Evolutionary conservation across 30 jellyfish, hydroid and myxozoan species (phyloP), one percentile per base, ranked within the genome.

Genomic region (Pseudorhiza aurosa): DNA sequence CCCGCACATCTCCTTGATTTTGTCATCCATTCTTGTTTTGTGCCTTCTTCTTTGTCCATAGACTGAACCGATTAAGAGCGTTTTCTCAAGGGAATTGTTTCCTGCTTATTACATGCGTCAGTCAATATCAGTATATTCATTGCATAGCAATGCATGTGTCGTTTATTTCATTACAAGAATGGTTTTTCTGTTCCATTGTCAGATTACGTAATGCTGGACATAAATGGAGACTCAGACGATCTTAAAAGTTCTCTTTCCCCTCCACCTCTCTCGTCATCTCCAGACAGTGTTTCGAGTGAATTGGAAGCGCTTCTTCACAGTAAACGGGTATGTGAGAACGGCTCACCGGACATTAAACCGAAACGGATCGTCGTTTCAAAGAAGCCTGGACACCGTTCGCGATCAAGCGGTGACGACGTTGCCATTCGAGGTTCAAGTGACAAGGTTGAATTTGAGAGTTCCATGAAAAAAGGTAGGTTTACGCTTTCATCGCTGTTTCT

Each of bases 171-270:
- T n/a, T n/a, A n/a, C n/a, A n/a, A n/a, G n/a, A n/a, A n/a, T n/a
- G n/a, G 25, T 67, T 70, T 53, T 8, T 18, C 0, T 47, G 32
- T 15, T 73, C 28, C 15, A 30, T 37, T 45, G 33, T 1, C 42
- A 83, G 95, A 70, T 46, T 83, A 83, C 57, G 67, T 83, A 4
- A 83, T 83, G 95, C 95, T 83, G 17, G 95, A 83, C 44, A 4
- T 83, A 15, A 29, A 25, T 4, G 45, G 70, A 19, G 87, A 83
- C 6, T 58, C 55, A 12, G 88, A 78, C 18, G 85, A 55, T 33
- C 26, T 4, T n/a, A 50, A 49, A 50, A 18, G 18, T 7, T 30
- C 25, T 24, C 8, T 12, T 7, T 30, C 73, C 8, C 74, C 55
- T 26, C 58, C 21, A 33, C 78, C 77, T 8, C 28, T 26, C 27